Conservation (phyloP, 2,888 invertebrate species). For the Drepanosiphum platanoidis region DNA sequence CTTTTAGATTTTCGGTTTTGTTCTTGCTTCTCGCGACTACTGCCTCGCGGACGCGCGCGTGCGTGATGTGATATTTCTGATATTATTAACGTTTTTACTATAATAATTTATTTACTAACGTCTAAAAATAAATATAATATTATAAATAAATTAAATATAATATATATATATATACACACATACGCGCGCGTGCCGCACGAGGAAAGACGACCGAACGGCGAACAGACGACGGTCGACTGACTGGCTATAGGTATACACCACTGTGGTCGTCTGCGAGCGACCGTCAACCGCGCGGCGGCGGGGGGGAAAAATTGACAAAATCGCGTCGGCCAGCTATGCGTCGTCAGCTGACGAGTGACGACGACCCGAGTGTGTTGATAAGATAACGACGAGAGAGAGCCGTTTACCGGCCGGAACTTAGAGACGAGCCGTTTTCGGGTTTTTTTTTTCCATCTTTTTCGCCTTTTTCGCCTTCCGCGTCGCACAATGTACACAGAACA, state of each 20-base stretch:
- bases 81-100: slow-evolving; percentile 1
- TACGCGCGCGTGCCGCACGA: neutral
- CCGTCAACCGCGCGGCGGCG: no score
- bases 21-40: no score
- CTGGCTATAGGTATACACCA: no score
- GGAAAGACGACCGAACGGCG: neutral
- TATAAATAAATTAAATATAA: no score
- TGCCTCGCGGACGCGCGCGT: neutral
- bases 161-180: neutral
- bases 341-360: neutral
- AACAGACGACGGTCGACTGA: neutral
- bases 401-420: neutral
- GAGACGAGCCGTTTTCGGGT: no score
- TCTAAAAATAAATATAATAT: slow-evolving; percentile 11
- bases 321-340: neutral
- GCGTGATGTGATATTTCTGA: neutral
- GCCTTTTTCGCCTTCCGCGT: neutral
- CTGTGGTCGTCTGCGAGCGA: neutral
- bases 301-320: slow-evolving; percentile 10
- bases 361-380: neutral
- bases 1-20: no score
- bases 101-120: slow-evolving; percentile 11
- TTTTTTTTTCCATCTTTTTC: neutral
- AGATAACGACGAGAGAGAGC: neutral
- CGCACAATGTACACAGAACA: no score